Evolutionary conservation across 2,113 vertebrate genomes (phyloP).

Genomic region (Lathamus discolor): DNA sequence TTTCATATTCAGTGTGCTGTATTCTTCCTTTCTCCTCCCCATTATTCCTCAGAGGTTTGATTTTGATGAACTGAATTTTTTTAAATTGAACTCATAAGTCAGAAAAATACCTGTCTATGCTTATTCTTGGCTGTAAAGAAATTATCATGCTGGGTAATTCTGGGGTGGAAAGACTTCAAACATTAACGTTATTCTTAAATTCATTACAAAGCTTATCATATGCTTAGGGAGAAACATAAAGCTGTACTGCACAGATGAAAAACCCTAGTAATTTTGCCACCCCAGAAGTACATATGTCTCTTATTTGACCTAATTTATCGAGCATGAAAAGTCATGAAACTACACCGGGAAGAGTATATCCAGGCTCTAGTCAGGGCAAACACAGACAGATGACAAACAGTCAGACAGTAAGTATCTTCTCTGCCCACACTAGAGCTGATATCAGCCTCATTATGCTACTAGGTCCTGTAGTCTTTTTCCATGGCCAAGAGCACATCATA

Average conservation of each 20-base stretch:
- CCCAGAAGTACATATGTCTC: fast-evolving
- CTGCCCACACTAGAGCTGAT: fast-evolving
- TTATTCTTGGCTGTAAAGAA: background rate
- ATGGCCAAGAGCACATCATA: background rate
- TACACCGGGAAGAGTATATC: background rate
- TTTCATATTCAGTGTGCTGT: background rate
- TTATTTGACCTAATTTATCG: background rate
- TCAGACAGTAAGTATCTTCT: background rate
- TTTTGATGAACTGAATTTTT: background rate
- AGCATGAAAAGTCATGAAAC: background rate
- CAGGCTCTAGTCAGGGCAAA: background rate
- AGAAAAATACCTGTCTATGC: background rate
- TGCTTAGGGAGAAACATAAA: background rate
- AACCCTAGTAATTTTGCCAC: background rate
- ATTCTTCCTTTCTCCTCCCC: background rate
- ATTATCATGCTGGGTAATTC: background rate
- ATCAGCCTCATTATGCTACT: background rate
- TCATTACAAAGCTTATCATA: background rate
- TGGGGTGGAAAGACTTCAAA: background rate
- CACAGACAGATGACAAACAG: background rate
- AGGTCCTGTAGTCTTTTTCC: background rate
- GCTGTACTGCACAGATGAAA: background rate
- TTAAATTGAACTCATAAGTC: background rate
- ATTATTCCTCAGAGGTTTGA: background rate
- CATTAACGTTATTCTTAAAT: background rate